Base-by-base conservation (phyloP, 2,797 vertebrate species). In the Alosa sapidissima region DNA sequence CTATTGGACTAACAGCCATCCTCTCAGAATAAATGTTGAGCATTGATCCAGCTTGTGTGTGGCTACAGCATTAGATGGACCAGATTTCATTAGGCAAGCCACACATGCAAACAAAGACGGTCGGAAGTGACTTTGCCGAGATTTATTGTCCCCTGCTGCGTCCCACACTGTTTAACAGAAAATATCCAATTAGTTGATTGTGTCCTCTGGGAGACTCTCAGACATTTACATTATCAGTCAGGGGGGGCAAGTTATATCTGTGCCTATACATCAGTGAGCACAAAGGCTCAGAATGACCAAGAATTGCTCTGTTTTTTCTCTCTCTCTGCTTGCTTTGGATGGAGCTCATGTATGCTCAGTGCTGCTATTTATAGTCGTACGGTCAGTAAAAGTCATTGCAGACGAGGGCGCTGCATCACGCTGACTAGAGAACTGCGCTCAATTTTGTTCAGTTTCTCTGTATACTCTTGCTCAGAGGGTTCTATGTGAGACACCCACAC, bases 161-260 rank as follows among this genome's bases (percentile, higher is more conserved):
- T 78, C 41, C 5, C 14, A 41, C 41, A 36, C 65, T 11, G 16
- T 45, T 47, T 1, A 0, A 9, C 41, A 2, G 41, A n/a, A 78
- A 78, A 47, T 21, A 78, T 78, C 72, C 72, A 78, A 78, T 78
- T 78, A 78, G 72, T 8, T 41, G 41, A 78, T 78, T 78, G 72
- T 21, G 72, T 36, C 72, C 72, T 47, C 41, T 0, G 36, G 72
- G 41, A 78, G 16, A 21, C 41, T 2, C 16, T 0, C 0, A 78
- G 72, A 78, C 72, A 78, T 78, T 47, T 78, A 28, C 28, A 28
- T 28, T 28, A 47, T 78, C 72, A 78, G 72, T 47, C 16, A 78
- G 72, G 72, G 36, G 72, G 72, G 21, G 72, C 13, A 41, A 36
- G 14, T 45, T 47, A 14, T 45, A 7, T 19, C 36, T 78, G 72